Evolutionary conservation across 2,888 invertebrate species (phyloP), one percentile per base, ranked within the genome.

Genomic region (Caenorhabditis sinica): DNA sequence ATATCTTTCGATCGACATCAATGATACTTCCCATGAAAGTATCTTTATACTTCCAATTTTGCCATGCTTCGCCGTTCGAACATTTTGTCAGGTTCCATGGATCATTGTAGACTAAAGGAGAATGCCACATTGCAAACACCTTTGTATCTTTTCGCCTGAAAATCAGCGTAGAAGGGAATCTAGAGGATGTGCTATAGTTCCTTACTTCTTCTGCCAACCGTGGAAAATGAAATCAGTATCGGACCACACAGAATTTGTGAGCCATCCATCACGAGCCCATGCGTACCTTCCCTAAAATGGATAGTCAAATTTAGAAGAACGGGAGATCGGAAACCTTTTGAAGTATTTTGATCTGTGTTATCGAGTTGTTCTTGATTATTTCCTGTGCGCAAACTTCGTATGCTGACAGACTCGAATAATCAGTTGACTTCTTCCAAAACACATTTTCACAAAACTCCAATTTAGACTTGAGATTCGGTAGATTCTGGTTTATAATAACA

Each of bases 261-360:
- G 76, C 89, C 89, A 89, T 13, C 89, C 89, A 68, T 89, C 89
- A 25, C 89, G 58, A 15, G 85, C 79, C 89, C 89, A 89, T 0
- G 83, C 36, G 40, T 61, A 66, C 60, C 86, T 65, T 20, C 87
- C 87, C 82, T 82, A 6, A 25, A 51, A 63, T 15, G 15, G 2
- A 15, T 11, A 11, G 4, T 56, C 15, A 6, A 25, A 23, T 23
- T 53, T 1, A 23, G 13, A 53, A 23, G 13, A 23, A 9, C 17
- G 0, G 71, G 15, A 2, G 3, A 2, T 25, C 23, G 1, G n/a
- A 23, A 53, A 84, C 86, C 76, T 88, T 88, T 23, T 61, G 53
- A n/a, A 88, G 43, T 43, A 87, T 86, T 20, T 51, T 58, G 3
- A 88, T 74, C 40, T 82, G 36, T 13, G 63, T 40, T 8, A 83